Evolutionary conservation across 1,140 invertebrate genomes (phyloP).

Genomic region (Platorchestia sp.): DNA sequence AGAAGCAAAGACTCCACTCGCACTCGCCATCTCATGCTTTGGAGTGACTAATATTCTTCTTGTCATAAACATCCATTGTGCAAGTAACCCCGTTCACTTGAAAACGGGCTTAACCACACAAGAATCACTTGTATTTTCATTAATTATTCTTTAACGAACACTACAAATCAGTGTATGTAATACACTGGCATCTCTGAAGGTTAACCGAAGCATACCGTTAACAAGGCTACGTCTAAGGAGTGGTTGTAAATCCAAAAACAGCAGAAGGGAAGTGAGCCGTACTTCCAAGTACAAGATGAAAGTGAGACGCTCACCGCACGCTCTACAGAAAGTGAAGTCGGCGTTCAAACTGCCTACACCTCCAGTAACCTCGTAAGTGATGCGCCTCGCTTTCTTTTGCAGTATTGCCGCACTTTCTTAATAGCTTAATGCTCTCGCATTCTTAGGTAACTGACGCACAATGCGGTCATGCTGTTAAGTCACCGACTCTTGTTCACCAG

Average conservation of each 20-base stretch:
- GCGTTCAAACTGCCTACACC: conserved; percentile 16
- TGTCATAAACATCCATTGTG: not conserved
- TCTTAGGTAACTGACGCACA: not conserved
- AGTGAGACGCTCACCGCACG: not conserved
- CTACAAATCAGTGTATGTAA: not conserved
- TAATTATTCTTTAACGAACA: not conserved
- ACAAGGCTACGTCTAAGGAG: not conserved
- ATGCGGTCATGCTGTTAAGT: not conserved
- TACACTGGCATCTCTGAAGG: not conserved
- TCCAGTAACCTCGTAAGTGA: conserved; percentile 40
- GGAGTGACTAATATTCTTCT: too few relatives aligned
- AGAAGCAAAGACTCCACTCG: too few relatives aligned
- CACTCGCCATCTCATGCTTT: not conserved
- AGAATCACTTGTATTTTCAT: not conserved
- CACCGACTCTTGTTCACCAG: not conserved
- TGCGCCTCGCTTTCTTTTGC: conserved; percentile 34
- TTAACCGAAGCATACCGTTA: not conserved
- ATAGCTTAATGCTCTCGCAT: not conserved
- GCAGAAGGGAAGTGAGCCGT: not conserved
- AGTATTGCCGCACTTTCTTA: conserved; percentile 31
- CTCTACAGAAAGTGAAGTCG: conserved; percentile 28
- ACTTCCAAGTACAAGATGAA: not conserved
- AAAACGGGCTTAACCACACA: not conserved
- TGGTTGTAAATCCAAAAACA: not conserved
- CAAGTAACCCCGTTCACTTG: not conserved